Evolutionary conservation across 2,113 vertebrate genomes (phyloP).

Genomic region (Dendropsophus ebraccatus): DNA sequence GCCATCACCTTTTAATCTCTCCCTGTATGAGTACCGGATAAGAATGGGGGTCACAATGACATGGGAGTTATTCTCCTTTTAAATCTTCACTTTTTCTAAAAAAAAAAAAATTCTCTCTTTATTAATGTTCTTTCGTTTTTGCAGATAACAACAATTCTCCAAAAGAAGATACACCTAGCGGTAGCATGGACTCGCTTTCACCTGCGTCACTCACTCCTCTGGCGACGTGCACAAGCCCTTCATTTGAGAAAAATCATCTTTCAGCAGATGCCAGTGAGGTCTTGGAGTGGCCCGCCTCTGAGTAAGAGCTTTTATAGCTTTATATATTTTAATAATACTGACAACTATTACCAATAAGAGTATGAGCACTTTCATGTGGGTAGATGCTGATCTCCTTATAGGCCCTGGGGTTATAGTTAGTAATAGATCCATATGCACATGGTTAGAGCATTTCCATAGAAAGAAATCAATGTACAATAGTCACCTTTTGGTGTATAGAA

Average conservation of each 20-base stretch:
- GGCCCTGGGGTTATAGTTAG: neutral
- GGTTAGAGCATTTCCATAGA: too few species aligned
- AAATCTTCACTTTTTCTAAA: too few species aligned
- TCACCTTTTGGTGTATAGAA: too few species aligned
- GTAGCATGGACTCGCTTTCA: slow-evolving; percentile 90
- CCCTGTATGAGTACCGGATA: too few species aligned
- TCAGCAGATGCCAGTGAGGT: slow-evolving; percentile 66
- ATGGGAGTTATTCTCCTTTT: too few species aligned
- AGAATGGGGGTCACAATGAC: too few species aligned
- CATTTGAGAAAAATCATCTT: slow-evolving; percentile 75
- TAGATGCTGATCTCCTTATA: neutral
- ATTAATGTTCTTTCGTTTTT: slow-evolving; percentile 61
- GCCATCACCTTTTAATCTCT: too few species aligned
- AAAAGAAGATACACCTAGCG: slow-evolving; percentile 82
- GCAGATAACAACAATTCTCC: slow-evolving; percentile 72
- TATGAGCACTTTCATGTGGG: neutral
- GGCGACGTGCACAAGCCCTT: slow-evolving; percentile 69
- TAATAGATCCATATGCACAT: neutral
- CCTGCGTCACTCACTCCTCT: slow-evolving; percentile 84
- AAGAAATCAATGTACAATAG: too few species aligned
- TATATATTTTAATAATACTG: too few species aligned
- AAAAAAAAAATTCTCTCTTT: too few species aligned
- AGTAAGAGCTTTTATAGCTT: slow-evolving; percentile 67
- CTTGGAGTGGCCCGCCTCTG: slow-evolving; percentile 68
- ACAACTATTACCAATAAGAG: neutral